Base-by-base conservation (phyloP, 2,113 vertebrate genomes). In the Rana temporaria region DNA sequence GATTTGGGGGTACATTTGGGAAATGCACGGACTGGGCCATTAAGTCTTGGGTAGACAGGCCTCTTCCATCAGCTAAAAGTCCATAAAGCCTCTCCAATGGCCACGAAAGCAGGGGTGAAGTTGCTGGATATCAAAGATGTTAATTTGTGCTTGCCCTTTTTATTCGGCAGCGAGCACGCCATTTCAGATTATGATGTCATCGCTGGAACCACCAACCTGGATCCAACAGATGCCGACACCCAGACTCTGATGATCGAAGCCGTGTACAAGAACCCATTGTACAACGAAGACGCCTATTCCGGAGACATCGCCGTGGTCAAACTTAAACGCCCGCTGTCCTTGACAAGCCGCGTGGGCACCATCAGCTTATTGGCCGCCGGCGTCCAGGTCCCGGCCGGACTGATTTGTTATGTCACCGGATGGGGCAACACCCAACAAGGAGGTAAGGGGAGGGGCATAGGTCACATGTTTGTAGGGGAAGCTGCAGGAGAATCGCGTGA, bases 391-490 rank as follows among this genome's bases (percentile, higher is more conserved):
- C 68, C 55, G 2, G 59, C 75, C 3, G 82, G 79, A 6, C 66
- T 81, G 15, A 76, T 55, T 19, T 85, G 84, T 16, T 69, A 72
- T 55, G 65, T 82, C 62, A 79, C 84, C 12, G 86, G 86, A 20
- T 87, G 86, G 86, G 86, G 86, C 0, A 67, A 82, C 16, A 48
- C 67, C 6, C 14, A 26, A 6, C 42, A 19, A 14, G 77, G 79
- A 79, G 82, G 86, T 87, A 84, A 89, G 63, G 2, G 63, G 2
- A 38, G 3, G 11, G 3, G 8, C 20, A 20, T 64, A 20, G 26
- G 26, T 3, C 26, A 30, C 5, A 20, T 60, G 18, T 19, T 60
- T 60, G 59, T n/a, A 19, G 18, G 59, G 0, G 17, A 17, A 14
- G 59, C 42, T 12, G 8, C 8, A 14, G 42, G 42, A 1, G n/a